Evolutionary conservation across 37 sponge, comb jelly and placozoan genomes (phyloP).

Genomic region (Halisarca cf. caerulea): DNA sequence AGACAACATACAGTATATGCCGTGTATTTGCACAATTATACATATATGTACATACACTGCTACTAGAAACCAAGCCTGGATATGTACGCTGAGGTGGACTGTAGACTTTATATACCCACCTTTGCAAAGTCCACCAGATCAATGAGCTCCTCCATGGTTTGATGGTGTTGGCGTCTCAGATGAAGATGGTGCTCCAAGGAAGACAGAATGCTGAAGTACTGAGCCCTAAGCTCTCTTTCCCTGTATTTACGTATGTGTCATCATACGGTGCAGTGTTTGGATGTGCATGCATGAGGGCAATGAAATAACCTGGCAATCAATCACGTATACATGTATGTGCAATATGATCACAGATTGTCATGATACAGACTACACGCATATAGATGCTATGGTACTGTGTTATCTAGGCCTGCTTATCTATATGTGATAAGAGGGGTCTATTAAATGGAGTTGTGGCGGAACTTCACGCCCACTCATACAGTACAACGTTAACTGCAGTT

Average conservation of each 20-base stretch:
- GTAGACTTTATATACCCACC: no score
- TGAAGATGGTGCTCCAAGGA: conserved; percentile 55
- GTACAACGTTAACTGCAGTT: no score
- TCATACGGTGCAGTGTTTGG: background rate
- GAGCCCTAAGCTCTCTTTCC: conserved; percentile 14
- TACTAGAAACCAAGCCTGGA: no score
- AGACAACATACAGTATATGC: no score
- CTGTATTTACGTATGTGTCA: background rate
- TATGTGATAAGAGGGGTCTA: no score
- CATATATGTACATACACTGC: no score
- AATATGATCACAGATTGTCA: background rate
- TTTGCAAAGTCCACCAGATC: conserved; percentile 68
- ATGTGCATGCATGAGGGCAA: background rate
- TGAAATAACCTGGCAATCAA: background rate
- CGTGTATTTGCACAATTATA: no score
- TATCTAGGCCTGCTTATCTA: no score
- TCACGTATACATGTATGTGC: background rate
- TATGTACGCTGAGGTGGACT: no score
- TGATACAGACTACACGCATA: background rate
- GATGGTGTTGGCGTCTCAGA: conserved; percentile 9
- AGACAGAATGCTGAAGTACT: conserved; percentile 27
- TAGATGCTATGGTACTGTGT: background rate
- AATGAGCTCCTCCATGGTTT: conserved; percentile 54
- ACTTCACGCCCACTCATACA: no score
- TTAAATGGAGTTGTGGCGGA: no score